Conservation (phyloP, 2,888 invertebrate genomes). For the Rhagonycha fulva region DNA sequence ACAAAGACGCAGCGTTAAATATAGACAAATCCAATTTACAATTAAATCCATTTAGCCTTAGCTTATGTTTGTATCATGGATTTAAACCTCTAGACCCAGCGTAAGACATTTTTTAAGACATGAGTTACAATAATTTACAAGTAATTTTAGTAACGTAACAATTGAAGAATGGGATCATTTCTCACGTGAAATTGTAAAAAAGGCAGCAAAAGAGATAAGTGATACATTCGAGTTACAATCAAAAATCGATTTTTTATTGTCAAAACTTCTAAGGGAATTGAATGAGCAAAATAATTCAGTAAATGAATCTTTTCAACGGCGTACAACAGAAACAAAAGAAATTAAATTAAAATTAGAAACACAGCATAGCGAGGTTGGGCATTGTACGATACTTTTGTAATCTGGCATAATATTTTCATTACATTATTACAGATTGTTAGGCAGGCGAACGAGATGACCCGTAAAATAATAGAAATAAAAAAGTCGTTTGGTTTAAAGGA, state of each 20-base stretch:
- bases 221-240: conserved; percentile 74
- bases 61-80: conserved; percentile 73
- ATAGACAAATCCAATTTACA: conserved; percentile 74
- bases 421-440: conserved; percentile 57
- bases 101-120: conserved; percentile 10
- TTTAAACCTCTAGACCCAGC: conserved; percentile 65
- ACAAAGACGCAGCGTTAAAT: conserved; percentile 78
- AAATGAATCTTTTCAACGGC: conserved; percentile 74
- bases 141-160: conserved; percentile 53
- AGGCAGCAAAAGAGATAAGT: conserved; percentile 76
- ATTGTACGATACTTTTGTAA: background rate
- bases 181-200: conserved; percentile 70
- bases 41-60: conserved; percentile 70
- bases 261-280: conserved; percentile 81
- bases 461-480: conserved; percentile 75
- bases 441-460: conserved; percentile 76
- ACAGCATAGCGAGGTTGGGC: conserved; percentile 78
- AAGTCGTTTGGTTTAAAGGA: conserved; percentile 82
- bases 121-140: background rate
- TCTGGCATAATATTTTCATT: background rate
- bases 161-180: conserved; percentile 77
- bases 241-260: conserved; percentile 78
- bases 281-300: conserved; percentile 73
- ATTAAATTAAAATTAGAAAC: conserved; percentile 81
- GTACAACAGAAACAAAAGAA: conserved; percentile 79